These are phyloP conservation scores for Haliclona indistincta DNA, from an alignment of 37 sponge, comb jelly and placozoan species.

Conservation along the genomic window DNA sequence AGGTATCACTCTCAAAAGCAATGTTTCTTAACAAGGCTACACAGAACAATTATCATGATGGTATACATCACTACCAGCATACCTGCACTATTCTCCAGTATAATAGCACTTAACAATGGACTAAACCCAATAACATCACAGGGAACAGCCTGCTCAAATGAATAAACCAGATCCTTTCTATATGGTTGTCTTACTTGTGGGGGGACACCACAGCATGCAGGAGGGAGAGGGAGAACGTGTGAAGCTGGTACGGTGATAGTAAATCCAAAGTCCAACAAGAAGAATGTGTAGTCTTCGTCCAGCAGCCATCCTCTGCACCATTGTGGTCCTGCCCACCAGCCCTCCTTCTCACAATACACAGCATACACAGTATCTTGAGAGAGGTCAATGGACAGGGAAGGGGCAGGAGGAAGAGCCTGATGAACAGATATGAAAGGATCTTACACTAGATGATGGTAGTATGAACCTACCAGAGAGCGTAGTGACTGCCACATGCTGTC, in stretches of 20 bases:
- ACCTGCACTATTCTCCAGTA: slow-evolving; percentile 56
- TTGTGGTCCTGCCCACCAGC: slow-evolving; percentile 3
- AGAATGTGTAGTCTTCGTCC: neutral
- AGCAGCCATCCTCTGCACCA: slow-evolving; percentile 38
- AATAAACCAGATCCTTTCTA: neutral
- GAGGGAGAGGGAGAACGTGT: slow-evolving; percentile 16
- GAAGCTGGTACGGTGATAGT: slow-evolving; percentile 6
- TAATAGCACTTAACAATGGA: slow-evolving; percentile 6
- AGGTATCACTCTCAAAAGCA: slow-evolving; percentile 30
- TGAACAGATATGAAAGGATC: neutral
- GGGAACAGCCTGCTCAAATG: slow-evolving; percentile 47
- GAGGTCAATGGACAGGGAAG: neutral
- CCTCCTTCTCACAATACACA: neutral
- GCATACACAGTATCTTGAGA: neutral
- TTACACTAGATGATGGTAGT: neutral
- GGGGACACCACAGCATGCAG: slow-evolving; percentile 35
- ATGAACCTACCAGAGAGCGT: slow-evolving; percentile 15
- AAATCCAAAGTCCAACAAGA: slow-evolving; percentile 47
- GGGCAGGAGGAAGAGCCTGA: too few relatives aligned
- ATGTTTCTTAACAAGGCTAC: slow-evolving; percentile 49
- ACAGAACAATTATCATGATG: neutral
- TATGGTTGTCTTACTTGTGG: slow-evolving; percentile 39
- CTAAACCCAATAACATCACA: slow-evolving; percentile 46
- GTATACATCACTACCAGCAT: neutral
- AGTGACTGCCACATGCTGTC: slow-evolving; percentile 9